Evolutionary conservation across 2,797 vertebrate genomes (phyloP), one percentile per base, ranked within the genome.

Genomic region (Coracias cyanogaster): DNA sequence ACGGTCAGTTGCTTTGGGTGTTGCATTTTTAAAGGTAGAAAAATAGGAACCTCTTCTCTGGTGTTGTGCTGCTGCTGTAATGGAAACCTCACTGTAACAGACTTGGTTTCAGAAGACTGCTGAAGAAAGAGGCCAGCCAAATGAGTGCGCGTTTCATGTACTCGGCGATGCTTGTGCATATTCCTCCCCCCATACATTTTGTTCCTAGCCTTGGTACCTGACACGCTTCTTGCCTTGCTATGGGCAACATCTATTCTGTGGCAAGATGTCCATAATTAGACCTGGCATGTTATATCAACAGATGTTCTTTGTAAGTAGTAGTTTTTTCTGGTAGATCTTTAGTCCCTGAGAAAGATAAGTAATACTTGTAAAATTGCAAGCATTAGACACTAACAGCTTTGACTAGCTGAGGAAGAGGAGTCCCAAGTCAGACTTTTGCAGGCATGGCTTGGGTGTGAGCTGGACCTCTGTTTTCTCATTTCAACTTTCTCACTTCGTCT

Each of bases 131-230:
- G 70, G 29, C 72, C 65, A 78, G 52, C 48, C 25, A 77, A 72
- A 35, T 15, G 21, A 35, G 35, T 6, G 39, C 46, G 15, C 0
- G 1, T 37, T 58, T 37, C 7, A 7, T 1, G 2, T 71, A 8
- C 54, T n/a, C 3, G 8, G 48, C 43, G 16, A 31, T 66, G 15
- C 16, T 25, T 33, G 12, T 13, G 29, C 22, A 4, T n/a, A 2
- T 52, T 78, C 22, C n/a, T n/a, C 24, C 33, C 7, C 46, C 43
- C 29, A 21, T 22, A 13, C 5, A 0, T 67, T n/a, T 66, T 52
- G 33, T 67, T 70, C 35, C 31, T 54, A 31, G 45, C 55, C 52
- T 54, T 57, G 7, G 22, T 72, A 14, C 37, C 37, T 48, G 33
- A 22, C 45, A 46, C 3, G 1, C 7, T 41, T 35, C 26, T 41